These are phyloP conservation scores for Spermophilus dauricus DNA, from an alignment of 2,113 vertebrate species.

Conservation along the genomic window DNA sequence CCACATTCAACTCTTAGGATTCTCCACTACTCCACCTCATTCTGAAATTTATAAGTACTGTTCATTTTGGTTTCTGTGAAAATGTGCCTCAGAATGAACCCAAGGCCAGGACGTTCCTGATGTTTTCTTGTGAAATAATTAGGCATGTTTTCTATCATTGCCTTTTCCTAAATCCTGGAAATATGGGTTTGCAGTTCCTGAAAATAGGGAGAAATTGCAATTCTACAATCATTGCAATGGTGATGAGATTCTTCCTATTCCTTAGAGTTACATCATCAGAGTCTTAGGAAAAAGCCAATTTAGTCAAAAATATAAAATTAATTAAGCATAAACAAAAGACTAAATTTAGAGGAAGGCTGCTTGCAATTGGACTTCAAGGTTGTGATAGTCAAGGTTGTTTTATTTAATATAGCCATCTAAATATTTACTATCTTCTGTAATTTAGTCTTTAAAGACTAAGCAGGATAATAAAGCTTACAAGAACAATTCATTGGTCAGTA, in stretches of 20 bases:
- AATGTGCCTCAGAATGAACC: neutral
- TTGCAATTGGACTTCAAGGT: neutral
- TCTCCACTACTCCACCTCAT: neutral
- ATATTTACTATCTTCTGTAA: neutral
- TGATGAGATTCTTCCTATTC: neutral
- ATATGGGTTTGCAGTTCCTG: neutral
- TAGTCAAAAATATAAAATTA: conserved; percentile 34
- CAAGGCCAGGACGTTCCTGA: neutral
- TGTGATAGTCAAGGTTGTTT: neutral
- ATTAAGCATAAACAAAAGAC: neutral
- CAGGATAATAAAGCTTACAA: neutral
- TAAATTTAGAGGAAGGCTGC: neutral
- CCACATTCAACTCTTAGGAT: neutral
- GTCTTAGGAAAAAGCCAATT: neutral
- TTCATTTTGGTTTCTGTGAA: neutral
- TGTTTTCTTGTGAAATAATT: conserved; percentile 5
- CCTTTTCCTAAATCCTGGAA: neutral
- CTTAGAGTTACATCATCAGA: neutral
- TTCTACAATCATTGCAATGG: neutral
- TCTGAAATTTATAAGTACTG: neutral
- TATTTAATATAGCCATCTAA: neutral
- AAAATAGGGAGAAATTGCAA: neutral
- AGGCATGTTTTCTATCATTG: neutral
- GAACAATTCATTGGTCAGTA: neutral
- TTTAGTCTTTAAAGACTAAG: neutral